These are phyloP conservation scores for Scomber colias DNA, from an alignment of 2,113 vertebrate genomes.

Conservation along the genomic window DNA sequence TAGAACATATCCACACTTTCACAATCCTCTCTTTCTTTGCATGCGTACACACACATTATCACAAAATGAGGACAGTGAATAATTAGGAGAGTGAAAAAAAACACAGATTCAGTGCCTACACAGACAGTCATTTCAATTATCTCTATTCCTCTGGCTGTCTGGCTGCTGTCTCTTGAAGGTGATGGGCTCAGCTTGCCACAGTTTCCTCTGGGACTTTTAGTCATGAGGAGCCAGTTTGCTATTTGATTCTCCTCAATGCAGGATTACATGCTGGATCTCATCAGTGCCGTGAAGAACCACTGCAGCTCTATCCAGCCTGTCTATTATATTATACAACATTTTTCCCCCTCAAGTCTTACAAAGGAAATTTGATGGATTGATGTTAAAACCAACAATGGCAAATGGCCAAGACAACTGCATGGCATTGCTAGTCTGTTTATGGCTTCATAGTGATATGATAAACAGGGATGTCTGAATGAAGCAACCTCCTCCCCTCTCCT, in stretches of 20 bases:
- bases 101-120: slow-evolving; percentile 32
- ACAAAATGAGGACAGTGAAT: slow-evolving; percentile 73
- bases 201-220: slow-evolving; percentile 38
- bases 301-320: background rate
- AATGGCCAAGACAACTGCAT: background rate
- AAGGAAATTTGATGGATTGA: background rate
- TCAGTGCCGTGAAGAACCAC: slow-evolving; percentile 1
- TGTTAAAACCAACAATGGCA: background rate
- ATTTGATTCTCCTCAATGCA: slow-evolving; percentile 35
- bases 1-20: slow-evolving; percentile 16
- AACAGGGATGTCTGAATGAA: slow-evolving; percentile 50
- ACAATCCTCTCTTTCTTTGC: slow-evolving; percentile 33
- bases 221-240: slow-evolving; percentile 52
- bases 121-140: slow-evolving; percentile 75
- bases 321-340: too few species aligned
- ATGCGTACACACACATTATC: slow-evolving; percentile 26
- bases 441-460: slow-evolving; percentile 44
- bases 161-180: slow-evolving; percentile 66
- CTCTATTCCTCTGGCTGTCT: slow-evolving; percentile 65
- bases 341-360: background rate
- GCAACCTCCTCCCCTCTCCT: slow-evolving; percentile 25
- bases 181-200: slow-evolving; percentile 53
- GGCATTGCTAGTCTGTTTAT: slow-evolving; percentile 37
- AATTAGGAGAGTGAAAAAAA: slow-evolving; percentile 69
- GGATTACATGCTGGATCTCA: slow-evolving; percentile 5